Conservation (phyloP, 2,797 vertebrate genomes). For the Betta splendens region DNA sequence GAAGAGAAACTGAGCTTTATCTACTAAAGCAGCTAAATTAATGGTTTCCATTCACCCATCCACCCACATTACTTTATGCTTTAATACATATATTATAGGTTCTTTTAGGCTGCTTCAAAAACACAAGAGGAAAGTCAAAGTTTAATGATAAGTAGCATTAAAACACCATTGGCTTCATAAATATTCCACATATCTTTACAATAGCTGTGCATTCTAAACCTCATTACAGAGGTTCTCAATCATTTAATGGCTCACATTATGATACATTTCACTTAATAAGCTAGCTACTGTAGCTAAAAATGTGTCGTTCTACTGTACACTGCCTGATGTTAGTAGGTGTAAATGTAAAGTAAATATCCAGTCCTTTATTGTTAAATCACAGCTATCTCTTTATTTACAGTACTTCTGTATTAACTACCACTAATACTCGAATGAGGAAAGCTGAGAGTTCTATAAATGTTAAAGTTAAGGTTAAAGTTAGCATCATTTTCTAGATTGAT, state of each 20-base stretch:
- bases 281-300: neutral
- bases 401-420: neutral
- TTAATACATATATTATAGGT: conserved; percentile 11
- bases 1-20: conserved; percentile 1
- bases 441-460: conserved; percentile 18
- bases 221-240: neutral
- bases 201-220: neutral
- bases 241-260: neutral
- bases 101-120: conserved; percentile 19
- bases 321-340: neutral
- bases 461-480: conserved; percentile 33
- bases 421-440: conserved; percentile 6
- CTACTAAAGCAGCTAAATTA: neutral
- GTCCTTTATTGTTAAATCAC: neutral
- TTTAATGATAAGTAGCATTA: conserved; percentile 5
- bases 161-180: neutral
- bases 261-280: neutral
- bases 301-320: neutral
- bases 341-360: neutral
- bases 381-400: neutral
- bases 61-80: conserved; percentile 1
- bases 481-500: conserved; percentile 15
- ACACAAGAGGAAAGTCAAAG: neutral
- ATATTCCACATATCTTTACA: neutral
- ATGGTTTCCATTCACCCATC: conserved; percentile 2